These are phyloP conservation scores for Hippopotamyrus pictus DNA, from an alignment of 2,797 vertebrate genomes.

Conservation along the genomic window DNA sequence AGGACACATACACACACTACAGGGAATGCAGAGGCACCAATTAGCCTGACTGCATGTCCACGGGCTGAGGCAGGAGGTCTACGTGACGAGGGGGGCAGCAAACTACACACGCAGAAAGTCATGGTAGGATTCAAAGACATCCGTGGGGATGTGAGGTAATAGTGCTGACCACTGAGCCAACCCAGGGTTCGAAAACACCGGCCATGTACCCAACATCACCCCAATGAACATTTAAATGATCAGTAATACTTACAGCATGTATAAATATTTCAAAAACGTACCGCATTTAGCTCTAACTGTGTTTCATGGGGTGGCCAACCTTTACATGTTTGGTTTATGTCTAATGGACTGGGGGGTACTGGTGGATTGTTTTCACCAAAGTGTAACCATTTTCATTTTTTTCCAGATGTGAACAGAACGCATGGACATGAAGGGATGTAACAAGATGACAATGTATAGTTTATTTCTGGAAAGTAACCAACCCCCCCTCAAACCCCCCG, in stretches of 20 bases:
- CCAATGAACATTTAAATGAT: background rate
- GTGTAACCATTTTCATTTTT: background rate
- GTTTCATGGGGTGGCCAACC: background rate
- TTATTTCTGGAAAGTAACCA: background rate
- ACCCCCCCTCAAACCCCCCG: background rate
- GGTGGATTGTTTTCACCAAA: background rate
- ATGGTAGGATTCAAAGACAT: background rate
- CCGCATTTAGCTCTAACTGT: background rate
- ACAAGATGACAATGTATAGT: background rate
- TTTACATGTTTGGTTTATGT: background rate
- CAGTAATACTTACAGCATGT: background rate
- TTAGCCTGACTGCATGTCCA: background rate
- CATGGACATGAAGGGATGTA: background rate
- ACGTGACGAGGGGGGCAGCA: background rate
- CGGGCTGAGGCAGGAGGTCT: background rate
- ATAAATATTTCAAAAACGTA: background rate
- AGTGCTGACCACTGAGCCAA: background rate
- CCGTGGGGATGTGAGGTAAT: background rate
- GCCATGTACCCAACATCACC: background rate
- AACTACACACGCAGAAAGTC: background rate
- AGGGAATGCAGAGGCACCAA: background rate
- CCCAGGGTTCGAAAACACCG: background rate
- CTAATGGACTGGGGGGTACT: background rate
- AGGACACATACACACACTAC: background rate
- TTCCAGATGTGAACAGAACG: background rate